phyloP scores from a whole-genome alignment of 2,888 invertebrate species.

The Cerastis leucographa region DNA sequence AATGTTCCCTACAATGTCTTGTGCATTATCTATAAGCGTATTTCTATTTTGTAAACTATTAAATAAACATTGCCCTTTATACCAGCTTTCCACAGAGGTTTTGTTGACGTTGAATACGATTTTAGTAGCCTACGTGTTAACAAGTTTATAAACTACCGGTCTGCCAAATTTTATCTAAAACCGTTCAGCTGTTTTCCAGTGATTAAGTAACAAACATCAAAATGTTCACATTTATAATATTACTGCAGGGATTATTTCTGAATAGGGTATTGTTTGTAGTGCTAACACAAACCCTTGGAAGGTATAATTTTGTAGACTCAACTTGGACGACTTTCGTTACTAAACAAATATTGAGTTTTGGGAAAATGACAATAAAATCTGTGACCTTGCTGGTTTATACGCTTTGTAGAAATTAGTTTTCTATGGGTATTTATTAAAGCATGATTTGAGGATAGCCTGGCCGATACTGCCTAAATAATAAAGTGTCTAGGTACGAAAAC shows the following conservation, averaged over 20 bases:
- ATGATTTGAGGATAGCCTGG: background rate
- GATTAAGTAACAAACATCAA: background rate
- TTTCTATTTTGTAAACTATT: slow-evolving; percentile 13
- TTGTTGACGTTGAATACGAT: background rate
- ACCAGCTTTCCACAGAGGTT: background rate
- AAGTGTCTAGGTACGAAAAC: background rate
- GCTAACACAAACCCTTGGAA: slow-evolving; percentile 5
- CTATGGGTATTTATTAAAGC: slow-evolving; percentile 11
- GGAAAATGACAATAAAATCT: slow-evolving; percentile 20
- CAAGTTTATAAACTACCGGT: background rate
- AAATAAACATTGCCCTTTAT: background rate
- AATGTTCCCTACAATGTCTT: slow-evolving; percentile 8
- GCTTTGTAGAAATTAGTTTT: slow-evolving; percentile 6
- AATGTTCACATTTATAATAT: background rate
- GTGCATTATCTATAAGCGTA: slow-evolving; percentile 1
- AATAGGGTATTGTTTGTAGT: slow-evolving; percentile 33
- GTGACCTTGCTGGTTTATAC: slow-evolving; percentile 17
- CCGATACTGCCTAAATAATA: background rate
- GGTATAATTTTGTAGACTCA: slow-evolving; percentile 26
- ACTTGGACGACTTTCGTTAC: slow-evolving; percentile 42
- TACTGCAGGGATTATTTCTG: slow-evolving; percentile 12
- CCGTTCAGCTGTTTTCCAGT: background rate
- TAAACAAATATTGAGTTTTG: slow-evolving; percentile 44
- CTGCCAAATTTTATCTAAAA: background rate
- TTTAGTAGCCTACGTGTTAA: background rate